phyloP scores from a whole-genome alignment of 30 jellyfish, hydroid and myxozoan species.

The Aurelia sp. region DNA sequence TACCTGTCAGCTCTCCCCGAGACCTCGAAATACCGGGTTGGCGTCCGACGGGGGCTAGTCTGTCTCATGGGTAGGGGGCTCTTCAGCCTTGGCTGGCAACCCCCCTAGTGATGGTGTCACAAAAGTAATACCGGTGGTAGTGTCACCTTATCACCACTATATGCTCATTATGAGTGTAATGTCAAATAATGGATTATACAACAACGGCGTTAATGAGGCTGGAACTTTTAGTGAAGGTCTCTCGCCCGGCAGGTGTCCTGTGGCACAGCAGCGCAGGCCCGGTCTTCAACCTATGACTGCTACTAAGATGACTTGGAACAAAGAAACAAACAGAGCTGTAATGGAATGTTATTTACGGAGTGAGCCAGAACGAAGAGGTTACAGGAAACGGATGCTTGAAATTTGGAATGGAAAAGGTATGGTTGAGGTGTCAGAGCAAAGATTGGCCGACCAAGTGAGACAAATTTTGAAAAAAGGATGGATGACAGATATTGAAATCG shows the following conservation, averaged over 20 bases:
- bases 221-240: too few species aligned
- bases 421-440: constrained; percentile 26
- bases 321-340: constrained; percentile 25
- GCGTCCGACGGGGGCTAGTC: too few species aligned
- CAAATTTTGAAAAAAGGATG: constrained; percentile 4
- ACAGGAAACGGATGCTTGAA: constrained; percentile 25
- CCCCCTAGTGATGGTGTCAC: too few species aligned
- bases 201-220: too few species aligned
- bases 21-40: too few species aligned
- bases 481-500: constrained; percentile 21
- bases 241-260: too few species aligned
- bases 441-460: constrained; percentile 44
- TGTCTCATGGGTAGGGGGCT: too few species aligned
- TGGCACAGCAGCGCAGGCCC: not conserved
- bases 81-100: too few species aligned
- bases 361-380: constrained; percentile 27
- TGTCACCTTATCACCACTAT: not conserved
- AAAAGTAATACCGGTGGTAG: constrained; percentile 1
- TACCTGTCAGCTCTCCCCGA: too few species aligned
- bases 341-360: constrained; percentile 18
- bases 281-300: constrained; percentile 30
- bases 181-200: too few species aligned
- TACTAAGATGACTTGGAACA: constrained; percentile 11
- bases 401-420: constrained; percentile 36
- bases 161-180: too few species aligned